Evolutionary conservation across 2,888 invertebrate species (phyloP).

Genomic region (Troglohyphantes excavatus): DNA sequence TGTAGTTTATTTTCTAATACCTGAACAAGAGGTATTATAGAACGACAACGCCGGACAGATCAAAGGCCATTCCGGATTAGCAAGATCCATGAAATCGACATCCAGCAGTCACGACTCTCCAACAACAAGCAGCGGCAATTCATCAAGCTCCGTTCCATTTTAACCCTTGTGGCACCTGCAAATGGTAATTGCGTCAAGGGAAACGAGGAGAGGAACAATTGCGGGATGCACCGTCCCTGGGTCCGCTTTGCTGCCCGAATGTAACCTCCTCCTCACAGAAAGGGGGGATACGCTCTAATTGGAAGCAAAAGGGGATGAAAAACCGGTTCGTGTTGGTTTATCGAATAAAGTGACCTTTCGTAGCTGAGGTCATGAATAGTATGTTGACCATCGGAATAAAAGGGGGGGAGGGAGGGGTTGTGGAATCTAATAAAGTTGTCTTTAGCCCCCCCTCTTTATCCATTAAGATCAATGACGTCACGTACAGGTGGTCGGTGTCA

Average conservation of each 20-base stretch:
- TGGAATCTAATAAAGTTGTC: conserved; percentile 35
- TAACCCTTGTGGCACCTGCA: conserved; percentile 45
- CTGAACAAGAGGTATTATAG: too few species aligned
- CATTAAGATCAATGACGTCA: conserved; percentile 63
- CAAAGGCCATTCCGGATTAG: conserved; percentile 16
- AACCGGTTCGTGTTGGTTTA: conserved; percentile 42
- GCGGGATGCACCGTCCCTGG: not conserved
- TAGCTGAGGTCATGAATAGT: conserved; percentile 2
- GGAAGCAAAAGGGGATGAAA: conserved; percentile 2
- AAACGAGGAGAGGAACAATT: conserved; percentile 46
- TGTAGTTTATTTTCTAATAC: too few species aligned
- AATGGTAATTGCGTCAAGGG: conserved; percentile 44
- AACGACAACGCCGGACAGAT: not conserved
- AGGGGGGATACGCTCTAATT: conserved; percentile 45
- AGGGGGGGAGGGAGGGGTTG: not conserved
- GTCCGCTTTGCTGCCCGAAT: too few species aligned
- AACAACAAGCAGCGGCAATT: conserved; percentile 22
- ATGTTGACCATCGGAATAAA: conserved; percentile 7
- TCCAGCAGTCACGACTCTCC: conserved; percentile 13
- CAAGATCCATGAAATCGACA: conserved; percentile 6
- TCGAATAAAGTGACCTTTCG: conserved; percentile 25
- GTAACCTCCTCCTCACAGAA: not conserved
- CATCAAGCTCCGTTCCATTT: not conserved
- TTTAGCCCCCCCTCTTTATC: not conserved
- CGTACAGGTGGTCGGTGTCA: conserved; percentile 58